These are phyloP conservation scores for Lampris megalopsis DNA, from an alignment of 2,113 vertebrate species.

Conservation along the genomic window DNA sequence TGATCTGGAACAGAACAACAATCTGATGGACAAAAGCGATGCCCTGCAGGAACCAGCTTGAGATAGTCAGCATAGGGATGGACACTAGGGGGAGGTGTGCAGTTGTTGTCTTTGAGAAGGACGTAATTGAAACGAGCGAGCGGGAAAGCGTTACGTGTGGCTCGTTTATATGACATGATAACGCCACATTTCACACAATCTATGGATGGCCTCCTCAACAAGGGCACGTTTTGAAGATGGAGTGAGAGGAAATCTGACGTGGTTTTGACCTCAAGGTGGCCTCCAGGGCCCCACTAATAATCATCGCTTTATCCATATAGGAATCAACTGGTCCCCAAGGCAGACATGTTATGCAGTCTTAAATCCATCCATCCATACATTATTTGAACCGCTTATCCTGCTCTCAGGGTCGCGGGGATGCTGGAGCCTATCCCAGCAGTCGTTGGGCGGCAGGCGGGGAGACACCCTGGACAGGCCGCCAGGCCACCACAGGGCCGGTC, in stretches of 20 bases:
- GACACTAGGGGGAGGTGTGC: slow-evolving; percentile 64
- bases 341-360: no score
- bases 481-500: no score
- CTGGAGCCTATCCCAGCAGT: no score
- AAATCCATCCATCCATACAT: background rate
- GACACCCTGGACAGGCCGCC: no score
- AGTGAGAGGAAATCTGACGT: slow-evolving; percentile 21
- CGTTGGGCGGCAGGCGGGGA: no score
- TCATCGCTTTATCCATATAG: no score
- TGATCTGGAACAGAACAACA: no score
- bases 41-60: background rate
- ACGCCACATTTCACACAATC: background rate
- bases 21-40: background rate
- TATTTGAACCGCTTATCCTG: background rate
- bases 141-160: no score
- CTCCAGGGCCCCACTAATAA: background rate
- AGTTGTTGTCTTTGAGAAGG: slow-evolving; percentile 52
- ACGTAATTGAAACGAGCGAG: slow-evolving; percentile 13
- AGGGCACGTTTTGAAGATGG: slow-evolving; percentile 31
- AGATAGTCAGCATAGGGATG: slow-evolving; percentile 33
- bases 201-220: background rate
- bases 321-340: no score
- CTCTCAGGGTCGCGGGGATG: no score
- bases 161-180: no score
- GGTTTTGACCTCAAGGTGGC: background rate